These are phyloP conservation scores for Seriola dumerili DNA, from an alignment of 2,113 vertebrate genomes.

Conservation along the genomic window DNA sequence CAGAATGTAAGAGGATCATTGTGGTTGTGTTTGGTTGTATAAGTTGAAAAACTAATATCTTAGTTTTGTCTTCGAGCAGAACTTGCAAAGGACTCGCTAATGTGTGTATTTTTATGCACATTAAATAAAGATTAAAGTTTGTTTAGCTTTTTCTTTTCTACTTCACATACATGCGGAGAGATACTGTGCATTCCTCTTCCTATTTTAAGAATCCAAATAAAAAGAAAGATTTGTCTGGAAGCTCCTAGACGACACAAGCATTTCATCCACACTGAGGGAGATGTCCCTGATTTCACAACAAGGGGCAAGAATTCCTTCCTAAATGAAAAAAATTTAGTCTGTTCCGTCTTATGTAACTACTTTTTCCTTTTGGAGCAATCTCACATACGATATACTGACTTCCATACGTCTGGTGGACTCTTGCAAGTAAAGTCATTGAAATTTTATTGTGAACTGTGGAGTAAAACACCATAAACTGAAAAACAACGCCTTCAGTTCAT, in stretches of 20 bases:
- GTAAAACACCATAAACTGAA: constrained; percentile 17
- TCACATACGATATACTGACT: background rate
- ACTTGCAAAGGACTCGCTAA: background rate
- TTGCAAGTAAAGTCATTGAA: background rate
- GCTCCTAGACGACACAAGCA: constrained; percentile 13
- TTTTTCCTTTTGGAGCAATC: background rate
- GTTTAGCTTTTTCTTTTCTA: background rate
- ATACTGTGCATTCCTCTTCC: background rate
- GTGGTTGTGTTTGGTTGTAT: constrained; percentile 1
- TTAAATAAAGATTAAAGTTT: background rate
- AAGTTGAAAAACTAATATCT: background rate
- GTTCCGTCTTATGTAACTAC: background rate
- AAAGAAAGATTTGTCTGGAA: constrained; percentile 11
- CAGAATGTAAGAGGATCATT: background rate
- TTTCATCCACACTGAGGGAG: background rate
- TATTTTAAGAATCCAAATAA: constrained; percentile 1
- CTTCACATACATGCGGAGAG: background rate
- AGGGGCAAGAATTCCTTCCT: constrained; percentile 11
- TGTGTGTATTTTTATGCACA: background rate
- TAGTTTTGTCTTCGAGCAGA: background rate
- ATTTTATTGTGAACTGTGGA: constrained; percentile 1
- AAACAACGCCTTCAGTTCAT: constrained; percentile 28
- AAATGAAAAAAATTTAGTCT: background rate
- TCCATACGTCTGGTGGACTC: background rate
- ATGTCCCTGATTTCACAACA: constrained; percentile 18